These are phyloP conservation scores for Micromussa lordhowensis DNA, from an alignment of 92 coral and sea anemone species.

Conservation along the genomic window DNA sequence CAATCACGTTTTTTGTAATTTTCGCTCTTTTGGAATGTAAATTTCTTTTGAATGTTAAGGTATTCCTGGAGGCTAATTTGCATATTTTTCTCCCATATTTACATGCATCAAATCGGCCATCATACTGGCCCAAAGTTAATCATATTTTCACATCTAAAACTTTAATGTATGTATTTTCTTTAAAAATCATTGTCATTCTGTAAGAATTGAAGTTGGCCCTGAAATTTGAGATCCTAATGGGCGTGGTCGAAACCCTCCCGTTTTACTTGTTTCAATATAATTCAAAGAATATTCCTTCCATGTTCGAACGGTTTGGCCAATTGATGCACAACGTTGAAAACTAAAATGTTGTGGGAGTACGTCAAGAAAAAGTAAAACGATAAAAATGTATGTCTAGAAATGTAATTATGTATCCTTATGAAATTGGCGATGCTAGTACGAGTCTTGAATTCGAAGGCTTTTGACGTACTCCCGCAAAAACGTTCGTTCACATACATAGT, in stretches of 20 bases:
- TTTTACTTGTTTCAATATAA: background rate
- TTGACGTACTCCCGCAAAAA: slow-evolving; percentile 6
- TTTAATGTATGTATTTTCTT: background rate
- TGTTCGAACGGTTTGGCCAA: slow-evolving; percentile 11
- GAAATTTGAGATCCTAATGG: background rate
- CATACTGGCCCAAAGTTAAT: too few relatives aligned
- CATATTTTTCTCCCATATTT: too few relatives aligned
- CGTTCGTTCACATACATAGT: background rate
- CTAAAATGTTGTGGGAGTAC: background rate
- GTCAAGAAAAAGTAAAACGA: background rate
- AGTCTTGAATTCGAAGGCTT: background rate
- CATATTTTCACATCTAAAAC: background rate
- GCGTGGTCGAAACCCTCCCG: slow-evolving; percentile 10
- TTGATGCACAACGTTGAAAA: background rate
- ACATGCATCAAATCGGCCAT: too few relatives aligned
- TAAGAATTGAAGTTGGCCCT: background rate
- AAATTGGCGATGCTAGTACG: too few relatives aligned
- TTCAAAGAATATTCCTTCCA: slow-evolving; percentile 8
- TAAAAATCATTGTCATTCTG: background rate
- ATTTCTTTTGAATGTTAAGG: too few relatives aligned
- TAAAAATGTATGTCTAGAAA: too few relatives aligned
- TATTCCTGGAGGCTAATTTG: too few relatives aligned
- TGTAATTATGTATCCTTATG: too few relatives aligned
- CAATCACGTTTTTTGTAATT: too few relatives aligned
- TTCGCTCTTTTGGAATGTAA: too few relatives aligned